A percentile compares a stretch with the other conserved stretches of the same genome.
phyloP scores from a whole-genome alignment of 1,140 invertebrate genomes.

The Colletes latitarsis region DNA sequence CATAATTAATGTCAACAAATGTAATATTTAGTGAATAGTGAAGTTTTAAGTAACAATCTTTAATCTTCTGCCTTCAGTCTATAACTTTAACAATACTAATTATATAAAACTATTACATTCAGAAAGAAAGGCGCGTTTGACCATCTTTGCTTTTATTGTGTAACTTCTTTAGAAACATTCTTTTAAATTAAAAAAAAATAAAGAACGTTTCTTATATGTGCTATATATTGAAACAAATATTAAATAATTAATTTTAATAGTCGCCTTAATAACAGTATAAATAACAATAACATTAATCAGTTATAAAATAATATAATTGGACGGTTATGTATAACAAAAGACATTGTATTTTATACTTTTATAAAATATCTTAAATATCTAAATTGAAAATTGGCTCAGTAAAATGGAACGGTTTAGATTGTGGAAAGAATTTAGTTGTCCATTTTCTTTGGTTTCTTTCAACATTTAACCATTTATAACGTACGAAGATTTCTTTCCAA shows the following conservation, averaged over 20 bases:
- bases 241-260: conserved; percentile 39
- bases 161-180: conserved; percentile 24
- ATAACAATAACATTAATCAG: conserved; percentile 40
- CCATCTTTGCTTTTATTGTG: conserved; percentile 22
- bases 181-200: conserved; percentile 4
- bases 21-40: conserved; percentile 6
- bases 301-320: conserved; percentile 63
- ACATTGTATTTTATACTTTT: conserved; percentile 48
- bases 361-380: conserved; percentile 59
- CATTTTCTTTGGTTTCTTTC: conserved; percentile 13
- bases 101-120: conserved; percentile 1
- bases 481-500: conserved; percentile 34
- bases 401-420: conserved; percentile 45
- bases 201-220: conserved; percentile 1
- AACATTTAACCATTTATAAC: conserved; percentile 15
- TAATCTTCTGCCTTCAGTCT: background rate
- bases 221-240: conserved; percentile 10
- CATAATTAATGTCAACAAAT: conserved; percentile 11
- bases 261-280: conserved; percentile 48
- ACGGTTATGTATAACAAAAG: conserved; percentile 64
- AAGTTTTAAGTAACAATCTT: conserved; percentile 18
- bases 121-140: conserved; percentile 24
- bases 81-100: background rate
- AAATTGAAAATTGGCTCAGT: conserved; percentile 46
- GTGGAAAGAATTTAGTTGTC: conserved; percentile 46